Evolutionary conservation across 2,888 invertebrate species (phyloP).

Genomic region (Tortricodes alternella): DNA sequence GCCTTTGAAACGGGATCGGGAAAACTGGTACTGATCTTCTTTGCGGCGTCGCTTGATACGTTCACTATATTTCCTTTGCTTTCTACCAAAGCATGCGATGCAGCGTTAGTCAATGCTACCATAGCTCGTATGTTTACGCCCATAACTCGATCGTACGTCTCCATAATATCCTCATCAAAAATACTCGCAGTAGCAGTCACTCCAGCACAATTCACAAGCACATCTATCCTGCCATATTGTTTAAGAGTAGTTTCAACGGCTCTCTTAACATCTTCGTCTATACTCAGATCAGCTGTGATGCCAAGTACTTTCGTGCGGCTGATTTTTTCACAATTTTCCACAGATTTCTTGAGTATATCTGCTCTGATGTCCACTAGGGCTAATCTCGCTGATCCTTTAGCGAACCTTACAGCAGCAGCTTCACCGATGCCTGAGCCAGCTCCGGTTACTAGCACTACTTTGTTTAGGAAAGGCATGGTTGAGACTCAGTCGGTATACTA

Average conservation of each 20-base stretch:
- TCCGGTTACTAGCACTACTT: constrained; percentile 36
- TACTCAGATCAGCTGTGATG: constrained; percentile 34
- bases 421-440: constrained; percentile 38
- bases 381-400: constrained; percentile 33
- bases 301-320: constrained; percentile 26
- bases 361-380: constrained; percentile 35
- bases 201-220: constrained; percentile 39
- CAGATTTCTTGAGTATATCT: constrained; percentile 32
- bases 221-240: constrained; percentile 35
- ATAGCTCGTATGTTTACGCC: constrained; percentile 35
- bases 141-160: constrained; percentile 34
- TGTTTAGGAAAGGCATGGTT: constrained; percentile 28
- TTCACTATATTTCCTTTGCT: constrained; percentile 39
- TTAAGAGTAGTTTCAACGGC: constrained; percentile 34
- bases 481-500: neutral
- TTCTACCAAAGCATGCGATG: constrained; percentile 32
- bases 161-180: constrained; percentile 28
- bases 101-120: constrained; percentile 32
- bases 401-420: constrained; percentile 32
- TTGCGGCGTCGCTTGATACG: constrained; percentile 34
- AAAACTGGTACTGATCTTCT: neutral
- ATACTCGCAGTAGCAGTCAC: constrained; percentile 25
- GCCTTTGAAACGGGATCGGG: constrained; percentile 87
- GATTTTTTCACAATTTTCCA: constrained; percentile 26
- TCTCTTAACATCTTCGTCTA: constrained; percentile 33